Base-by-base conservation (phyloP, 2,797 vertebrate species). In the Rhabdophis nuchalis region DNA sequence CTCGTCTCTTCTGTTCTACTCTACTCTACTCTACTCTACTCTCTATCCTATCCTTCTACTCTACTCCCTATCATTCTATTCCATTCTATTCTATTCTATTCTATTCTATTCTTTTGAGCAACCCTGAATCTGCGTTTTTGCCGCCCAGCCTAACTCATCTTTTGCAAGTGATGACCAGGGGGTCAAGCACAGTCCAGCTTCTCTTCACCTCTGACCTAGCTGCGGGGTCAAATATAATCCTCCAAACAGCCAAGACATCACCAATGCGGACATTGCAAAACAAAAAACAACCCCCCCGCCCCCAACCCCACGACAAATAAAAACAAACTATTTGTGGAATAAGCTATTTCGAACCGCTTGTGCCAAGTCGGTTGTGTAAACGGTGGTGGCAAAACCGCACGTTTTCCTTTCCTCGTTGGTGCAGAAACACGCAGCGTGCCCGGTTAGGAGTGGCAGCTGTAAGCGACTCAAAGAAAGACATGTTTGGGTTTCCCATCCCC, bases 381-480 rank as follows among this genome's bases (percentile, higher is more conserved):
- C 29, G 4, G 1, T 12, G 1, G 29, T n/a, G 46, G 60, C 20
- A 60, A 50, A 50, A 4, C 7, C 13, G 7, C 46, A 6, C 7
- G 2, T 13, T 1, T 60, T 14, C 41, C 8, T n/a, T 9, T 46
- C 20, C 25, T 29, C 13, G 2, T 16, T 1, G 8, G 54, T 29
- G 58, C 7, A 18, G 18, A 64, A 61, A 50, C 14, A 3, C 52
- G 3, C 50, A 36, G 23, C 13, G 14, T 12, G 32, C 18, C 52
- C 64, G 7, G 20, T 4, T 20, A 27, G 20, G 7, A 32, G 56
- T 46, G 20, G 32, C 36, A 10, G 72, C 58, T n/a, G 41, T n/a
- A 23, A 29, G 10, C 1, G 18, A n/a, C 36, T 2, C n/a, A 32
- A 5, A 36, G 3, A 1, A 4, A 14, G 20, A 2, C 1, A 6